Evolutionary conservation across 2,113 vertebrate species (phyloP).

Genomic region (Procavia capensis): DNA sequence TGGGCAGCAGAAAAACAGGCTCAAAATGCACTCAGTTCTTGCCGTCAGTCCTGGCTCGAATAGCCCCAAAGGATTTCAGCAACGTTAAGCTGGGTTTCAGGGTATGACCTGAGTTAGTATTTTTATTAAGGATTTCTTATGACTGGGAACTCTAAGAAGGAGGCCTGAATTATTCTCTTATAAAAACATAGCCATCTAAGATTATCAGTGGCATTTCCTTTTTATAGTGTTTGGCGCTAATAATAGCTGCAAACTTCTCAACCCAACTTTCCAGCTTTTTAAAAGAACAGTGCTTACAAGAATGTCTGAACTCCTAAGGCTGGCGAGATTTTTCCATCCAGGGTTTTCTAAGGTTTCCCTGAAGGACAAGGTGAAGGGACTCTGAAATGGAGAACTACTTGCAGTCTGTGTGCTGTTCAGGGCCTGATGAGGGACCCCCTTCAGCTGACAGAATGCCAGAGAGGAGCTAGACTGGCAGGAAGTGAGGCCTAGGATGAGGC

Average conservation of each 20-base stretch:
- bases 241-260: conserved; percentile 57
- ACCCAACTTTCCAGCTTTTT: conserved; percentile 74
- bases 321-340: not conserved
- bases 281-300: conserved; percentile 67
- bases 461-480: not conserved
- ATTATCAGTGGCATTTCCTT: conserved; percentile 78
- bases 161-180: conserved; percentile 79
- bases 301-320: not conserved
- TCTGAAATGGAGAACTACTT: not conserved
- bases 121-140: conserved; percentile 84
- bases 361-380: not conserved
- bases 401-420: not conserved
- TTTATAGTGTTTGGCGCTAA: conserved; percentile 72
- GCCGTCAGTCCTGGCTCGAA: conserved; percentile 20
- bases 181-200: conserved; percentile 81
- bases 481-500: not conserved
- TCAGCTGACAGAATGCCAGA: not conserved
- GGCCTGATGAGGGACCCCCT: not conserved
- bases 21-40: conserved; percentile 1
- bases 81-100: conserved; percentile 58
- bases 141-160: conserved; percentile 79
- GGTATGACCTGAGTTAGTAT: conserved; percentile 68
- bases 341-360: not conserved
- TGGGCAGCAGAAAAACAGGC: not conserved
- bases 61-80: conserved; percentile 62